These are phyloP conservation scores for Vipera ursinii DNA, from an alignment of 2,797 vertebrate genomes.

Conservation along the genomic window DNA sequence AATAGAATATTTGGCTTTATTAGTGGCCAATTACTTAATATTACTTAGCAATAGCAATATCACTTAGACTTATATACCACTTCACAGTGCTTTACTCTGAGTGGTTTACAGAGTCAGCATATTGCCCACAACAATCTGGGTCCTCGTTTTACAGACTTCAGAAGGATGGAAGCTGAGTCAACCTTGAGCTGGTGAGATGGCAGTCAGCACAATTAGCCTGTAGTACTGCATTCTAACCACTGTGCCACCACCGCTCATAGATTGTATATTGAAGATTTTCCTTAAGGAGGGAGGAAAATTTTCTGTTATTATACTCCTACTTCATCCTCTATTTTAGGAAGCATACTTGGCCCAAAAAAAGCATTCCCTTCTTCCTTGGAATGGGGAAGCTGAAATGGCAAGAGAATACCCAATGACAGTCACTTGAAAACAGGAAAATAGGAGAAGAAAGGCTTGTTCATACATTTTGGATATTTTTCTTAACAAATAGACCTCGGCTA, in stretches of 20 bases:
- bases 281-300: background rate
- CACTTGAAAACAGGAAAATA: background rate
- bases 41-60: background rate
- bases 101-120: background rate
- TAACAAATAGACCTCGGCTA: background rate
- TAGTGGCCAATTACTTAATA: background rate
- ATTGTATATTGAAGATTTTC: background rate
- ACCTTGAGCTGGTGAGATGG: background rate
- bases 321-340: background rate
- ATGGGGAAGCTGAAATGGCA: background rate
- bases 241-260: background rate
- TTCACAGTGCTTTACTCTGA: background rate
- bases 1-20: background rate
- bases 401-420: background rate
- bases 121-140: background rate
- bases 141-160: background rate
- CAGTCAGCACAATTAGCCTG: background rate
- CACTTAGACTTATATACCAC: background rate
- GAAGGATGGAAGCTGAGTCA: background rate
- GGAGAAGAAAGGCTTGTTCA: background rate
- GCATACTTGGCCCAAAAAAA: background rate
- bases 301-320: background rate
- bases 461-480: background rate
- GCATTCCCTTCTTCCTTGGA: background rate
- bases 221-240: background rate